These are phyloP conservation scores for Napeogenes sylphis DNA, from an alignment of 2,888 invertebrate genomes.

Conservation along the genomic window DNA sequence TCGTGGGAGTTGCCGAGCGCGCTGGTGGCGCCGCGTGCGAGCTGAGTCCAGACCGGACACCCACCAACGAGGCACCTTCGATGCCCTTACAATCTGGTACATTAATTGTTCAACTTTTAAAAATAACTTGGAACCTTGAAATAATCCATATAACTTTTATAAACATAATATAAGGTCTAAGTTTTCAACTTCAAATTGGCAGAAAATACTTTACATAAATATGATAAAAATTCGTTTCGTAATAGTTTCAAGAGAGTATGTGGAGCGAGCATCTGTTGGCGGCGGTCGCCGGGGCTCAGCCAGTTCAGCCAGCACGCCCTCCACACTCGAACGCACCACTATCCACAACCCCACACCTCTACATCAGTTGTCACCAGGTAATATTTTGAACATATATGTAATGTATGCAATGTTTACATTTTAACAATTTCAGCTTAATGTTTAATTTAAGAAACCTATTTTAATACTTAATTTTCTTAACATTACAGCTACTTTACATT, in stretches of 20 bases:
- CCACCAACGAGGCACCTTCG: conserved; percentile 74
- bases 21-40: conserved; percentile 68
- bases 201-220: neutral
- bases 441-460: no score
- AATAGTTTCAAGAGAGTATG: conserved; percentile 70
- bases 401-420: no score
- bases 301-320: conserved; percentile 79
- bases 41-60: conserved; percentile 73
- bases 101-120: neutral
- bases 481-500: neutral
- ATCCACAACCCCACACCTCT: conserved; percentile 70
- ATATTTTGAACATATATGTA: neutral
- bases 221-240: neutral
- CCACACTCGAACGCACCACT: conserved; percentile 77
- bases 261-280: conserved; percentile 65
- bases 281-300: conserved; percentile 73
- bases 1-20: conserved; percentile 53
- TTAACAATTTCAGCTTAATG: no score
- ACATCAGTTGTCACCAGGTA: conserved; percentile 49
- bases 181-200: no score
- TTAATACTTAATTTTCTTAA: neutral
- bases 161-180: no score
- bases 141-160: no score
- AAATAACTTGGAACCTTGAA: no score
- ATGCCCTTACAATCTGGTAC: conserved; percentile 73